These are phyloP conservation scores for Mus musculus DNA, from an alignment of 2,113 vertebrate genomes.

Conservation along the genomic window GRCm39 chr6:126635501-126636000, in stretches of 20 bases:
- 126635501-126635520: background rate
- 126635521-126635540: background rate
- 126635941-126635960: background rate
- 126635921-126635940: background rate
- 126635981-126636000: background rate
- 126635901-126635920: background rate
- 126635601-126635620: background rate
- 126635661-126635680: too few species aligned
- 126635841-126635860: background rate
- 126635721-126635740: constrained; percentile 29
- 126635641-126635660: too few species aligned
- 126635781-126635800: background rate
- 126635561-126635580: background rate
- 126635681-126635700: background rate
- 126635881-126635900: background rate
- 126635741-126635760: background rate
- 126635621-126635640: too few species aligned
- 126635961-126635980: background rate
- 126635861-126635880: background rate
- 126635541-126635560: too few species aligned
- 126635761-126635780: background rate
- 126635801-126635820: background rate
- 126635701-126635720: background rate
- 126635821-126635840: background rate
- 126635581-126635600: too few species aligned